Base-by-base conservation (phyloP, 1,140 invertebrate species). In the Drosophila lacertosa region DNA sequence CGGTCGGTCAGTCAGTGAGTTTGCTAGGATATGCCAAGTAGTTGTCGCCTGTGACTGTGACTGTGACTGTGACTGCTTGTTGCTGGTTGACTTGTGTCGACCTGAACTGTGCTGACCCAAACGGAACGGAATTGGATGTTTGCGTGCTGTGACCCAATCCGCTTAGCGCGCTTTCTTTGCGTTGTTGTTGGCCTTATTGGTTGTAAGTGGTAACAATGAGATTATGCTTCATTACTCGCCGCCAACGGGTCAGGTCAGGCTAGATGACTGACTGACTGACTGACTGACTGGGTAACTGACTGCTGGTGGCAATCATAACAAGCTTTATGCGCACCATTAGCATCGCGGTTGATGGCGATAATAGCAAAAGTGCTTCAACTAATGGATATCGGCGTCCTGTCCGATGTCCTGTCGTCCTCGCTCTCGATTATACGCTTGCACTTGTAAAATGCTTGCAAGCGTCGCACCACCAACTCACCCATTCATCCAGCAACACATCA, bases 171-270 rank as follows among this genome's bases (percentile, higher is more conserved):
- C 54, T 42, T 54, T 65, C 58, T 53, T 63, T n/a, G 29, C 1
- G 35, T 9, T 65, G 45, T 44, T 40, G 48, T n/a, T 77, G 82
- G 74, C 82, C 77, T 86, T 86, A 86, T 86, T 86, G 81, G 81
- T 86, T 86, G 69, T 88, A 86, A 86, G 81, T 86, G 81, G 77
- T 54, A 67, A 86, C 82, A 86, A 86, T 81, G 65, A 66, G 81
- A 86, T 86, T 86, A 86, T 81, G 81, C 81, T 86, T 86, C 81
- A 86, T 86, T 86, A 86, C 82, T 71, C 77, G 74, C 42, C 66
- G 47, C 16, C 77, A 42, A n/a, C n/a, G n/a, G 53, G 58, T 55
- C 71, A 32, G 57, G 51, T 37, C 20, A 16, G 24, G 11, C 29
- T 45, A 40, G 35, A 15, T 39, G 48, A 11, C 45, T 29, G 62